Evolutionary conservation across 2,888 invertebrate genomes (phyloP), one percentile per base, ranked within the genome.

Genomic region (Macrophya alboannulata): DNA sequence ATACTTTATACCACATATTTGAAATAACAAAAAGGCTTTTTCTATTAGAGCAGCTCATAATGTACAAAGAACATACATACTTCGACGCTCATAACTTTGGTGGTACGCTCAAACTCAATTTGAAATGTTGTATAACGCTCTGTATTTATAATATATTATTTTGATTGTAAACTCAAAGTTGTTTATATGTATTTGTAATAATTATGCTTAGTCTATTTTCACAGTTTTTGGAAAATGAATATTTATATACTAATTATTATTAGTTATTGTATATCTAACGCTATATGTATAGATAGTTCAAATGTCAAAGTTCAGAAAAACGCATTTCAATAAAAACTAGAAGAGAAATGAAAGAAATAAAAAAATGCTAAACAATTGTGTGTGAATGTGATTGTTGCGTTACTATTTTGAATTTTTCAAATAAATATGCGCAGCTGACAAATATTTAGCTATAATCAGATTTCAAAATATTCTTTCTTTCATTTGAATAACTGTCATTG

Each of bases 401-500:
- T 45, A 45, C 45, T 21, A 45, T 21, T 74, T 21, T 17, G 2
- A 74, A 72, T 55, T 37, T 68, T 37, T 68, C 15, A 68, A 12
- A 68, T 37, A 8, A 68, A 25, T 68, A 31, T 31, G 68, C 37
- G 68, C 68, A 68, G 68, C 68, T 68, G 68, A 68, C 17, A 17
- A 68, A 68, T 68, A 68, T 68, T 2, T 25, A 25, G 62, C 62
- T 62, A 55, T 55, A n/a, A 55, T 55, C 55, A 71, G 31, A 45
- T 55, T 40, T 12, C 21, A 17, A 0, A 21, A 74, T 82, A 74
- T 71, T 48, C 40, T 81, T 82, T 17, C 43, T 4, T 48, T 43
- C 82, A n/a, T 37, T 85, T 84, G 55, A 59, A 84, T 86, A 68
- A 25, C 62, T 62, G 15, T 59, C 31, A 79, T 31, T 55, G 17